Evolutionary conservation across 2,113 vertebrate genomes (phyloP), one percentile per base, ranked within the genome.

Genomic region (Mastomys natalensis): DNA sequence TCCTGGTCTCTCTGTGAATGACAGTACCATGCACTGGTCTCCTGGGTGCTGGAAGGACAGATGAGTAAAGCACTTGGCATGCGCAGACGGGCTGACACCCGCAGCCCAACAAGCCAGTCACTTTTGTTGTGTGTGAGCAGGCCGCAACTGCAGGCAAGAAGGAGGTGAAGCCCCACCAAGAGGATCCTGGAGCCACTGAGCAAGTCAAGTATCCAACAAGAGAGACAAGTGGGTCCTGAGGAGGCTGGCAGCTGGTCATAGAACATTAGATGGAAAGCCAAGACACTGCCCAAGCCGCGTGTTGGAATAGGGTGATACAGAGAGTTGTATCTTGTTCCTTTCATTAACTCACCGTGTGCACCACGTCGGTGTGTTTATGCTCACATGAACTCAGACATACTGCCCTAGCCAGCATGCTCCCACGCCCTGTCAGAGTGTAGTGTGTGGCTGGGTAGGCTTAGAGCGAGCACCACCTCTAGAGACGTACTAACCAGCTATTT

Each of bases 211-310:
- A 97, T 98, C 97, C 95, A 26, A 92, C 77, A 37, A 91, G 96
- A 95, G 91, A 72, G 89, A 94, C 48, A n/a, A 87, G 94, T 77
- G 62, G 89, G 82, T 95, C 97, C 92, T 10, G 84, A 84, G 97
- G 97, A 95, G 92, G 62, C 66, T 55, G 73, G 96, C 97, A 98
- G 98, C 98, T 98, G 98, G 98, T 70, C 58, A 96, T 97, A 93
- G 96, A 97, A 60, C 29, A 1, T 77, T 6, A 72, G 68, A 12
- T 1, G 10, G 43, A 86, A 22, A 91, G 97, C 97, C 97, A 97
- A 93, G 92, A 64, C 95, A 85, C 76, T 64, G 78, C 85, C 93
- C 37, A 74, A 95, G 92, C 77, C 86, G 76, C 82, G 85, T 58
- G 1, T 55, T 94, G 64, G 84, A 34, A n/a, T 80, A 89, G 90